Conservation (phyloP, 1,140 invertebrate genomes). For the Rhyacophila brunnea region DNA sequence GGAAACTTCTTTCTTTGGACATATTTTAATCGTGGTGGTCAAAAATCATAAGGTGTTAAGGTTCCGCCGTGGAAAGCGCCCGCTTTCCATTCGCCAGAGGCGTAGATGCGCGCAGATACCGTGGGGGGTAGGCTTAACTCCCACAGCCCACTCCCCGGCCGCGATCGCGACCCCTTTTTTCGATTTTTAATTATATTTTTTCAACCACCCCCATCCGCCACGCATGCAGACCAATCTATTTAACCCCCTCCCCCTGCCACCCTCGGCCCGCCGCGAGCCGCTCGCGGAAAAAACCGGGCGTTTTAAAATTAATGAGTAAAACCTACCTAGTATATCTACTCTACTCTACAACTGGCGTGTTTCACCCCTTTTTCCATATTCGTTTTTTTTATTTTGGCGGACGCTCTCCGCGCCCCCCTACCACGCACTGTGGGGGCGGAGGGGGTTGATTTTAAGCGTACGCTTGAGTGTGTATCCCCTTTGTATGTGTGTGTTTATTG, state of each 20-base stretch:
- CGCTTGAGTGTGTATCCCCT: neutral
- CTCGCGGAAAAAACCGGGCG: constrained; percentile 48
- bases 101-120: constrained; percentile 21
- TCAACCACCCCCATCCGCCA: constrained; percentile 39
- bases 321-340: constrained; percentile 27
- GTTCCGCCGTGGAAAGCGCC: constrained; percentile 10
- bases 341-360: constrained; percentile 24
- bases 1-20: too few relatives aligned
- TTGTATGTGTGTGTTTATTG: constrained; percentile 12
- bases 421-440: constrained; percentile 10
- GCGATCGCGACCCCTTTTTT: constrained; percentile 32
- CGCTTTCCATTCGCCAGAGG: constrained; percentile 21
- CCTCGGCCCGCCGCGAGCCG: too few relatives aligned
- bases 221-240: constrained; percentile 56
- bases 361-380: constrained; percentile 35
- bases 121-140: constrained; percentile 26
- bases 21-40: too few relatives aligned
- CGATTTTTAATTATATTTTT: constrained; percentile 39
- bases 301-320: constrained; percentile 61
- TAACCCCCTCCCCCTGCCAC: constrained; percentile 44
- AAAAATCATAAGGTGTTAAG: too few relatives aligned
- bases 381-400: constrained; percentile 32
- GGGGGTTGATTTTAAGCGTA: constrained; percentile 9
- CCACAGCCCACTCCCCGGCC: too few relatives aligned
- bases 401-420: constrained; percentile 10